phyloP scores from a whole-genome alignment of 2,888 invertebrate genomes.

The Acleris laterana region DNA sequence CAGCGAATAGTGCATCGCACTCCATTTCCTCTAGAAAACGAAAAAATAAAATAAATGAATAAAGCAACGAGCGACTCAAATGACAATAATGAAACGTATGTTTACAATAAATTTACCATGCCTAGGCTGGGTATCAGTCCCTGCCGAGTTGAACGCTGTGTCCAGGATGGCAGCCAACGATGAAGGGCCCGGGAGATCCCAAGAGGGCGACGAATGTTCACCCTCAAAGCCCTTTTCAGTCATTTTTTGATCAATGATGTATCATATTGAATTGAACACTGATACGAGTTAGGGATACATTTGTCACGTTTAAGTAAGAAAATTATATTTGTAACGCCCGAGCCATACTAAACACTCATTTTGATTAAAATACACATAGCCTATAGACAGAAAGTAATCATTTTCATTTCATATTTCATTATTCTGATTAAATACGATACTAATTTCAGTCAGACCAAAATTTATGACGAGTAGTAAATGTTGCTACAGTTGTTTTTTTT shows the following conservation, averaged over 20 bases:
- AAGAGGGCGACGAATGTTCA: slow-evolving; percentile 67
- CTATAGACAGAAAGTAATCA: slow-evolving; percentile 24
- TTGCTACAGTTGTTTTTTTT: slow-evolving; percentile 5
- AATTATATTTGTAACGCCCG: slow-evolving; percentile 15
- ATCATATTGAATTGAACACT: slow-evolving; percentile 47
- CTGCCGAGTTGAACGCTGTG: slow-evolving; percentile 85
- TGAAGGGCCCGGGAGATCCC: slow-evolving; percentile 78
- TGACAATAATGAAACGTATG: slow-evolving; percentile 18
- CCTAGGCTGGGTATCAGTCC: slow-evolving; percentile 67
- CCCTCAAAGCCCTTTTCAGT: slow-evolving; percentile 71
- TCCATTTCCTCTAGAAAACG: slow-evolving; percentile 85
- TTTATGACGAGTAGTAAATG: slow-evolving; percentile 1
- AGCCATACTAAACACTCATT: slow-evolving; percentile 3
- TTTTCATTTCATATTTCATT: slow-evolving; percentile 28
- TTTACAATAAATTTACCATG: slow-evolving; percentile 59
- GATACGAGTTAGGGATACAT: slow-evolving; percentile 17
- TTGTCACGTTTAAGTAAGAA: slow-evolving; percentile 45
- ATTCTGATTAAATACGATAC: slow-evolving; percentile 23
- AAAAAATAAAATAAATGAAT: slow-evolving; percentile 36
- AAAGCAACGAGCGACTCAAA: slow-evolving; percentile 10
- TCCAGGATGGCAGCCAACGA: slow-evolving; percentile 86
- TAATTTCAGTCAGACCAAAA: slow-evolving; percentile 30
- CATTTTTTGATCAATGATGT: slow-evolving; percentile 58
- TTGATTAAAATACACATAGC: slow-evolving; percentile 14
- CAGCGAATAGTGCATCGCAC: slow-evolving; percentile 86